Evolutionary conservation across 2,888 invertebrate species (phyloP).

Genomic region (Melinaea menophilus): DNA sequence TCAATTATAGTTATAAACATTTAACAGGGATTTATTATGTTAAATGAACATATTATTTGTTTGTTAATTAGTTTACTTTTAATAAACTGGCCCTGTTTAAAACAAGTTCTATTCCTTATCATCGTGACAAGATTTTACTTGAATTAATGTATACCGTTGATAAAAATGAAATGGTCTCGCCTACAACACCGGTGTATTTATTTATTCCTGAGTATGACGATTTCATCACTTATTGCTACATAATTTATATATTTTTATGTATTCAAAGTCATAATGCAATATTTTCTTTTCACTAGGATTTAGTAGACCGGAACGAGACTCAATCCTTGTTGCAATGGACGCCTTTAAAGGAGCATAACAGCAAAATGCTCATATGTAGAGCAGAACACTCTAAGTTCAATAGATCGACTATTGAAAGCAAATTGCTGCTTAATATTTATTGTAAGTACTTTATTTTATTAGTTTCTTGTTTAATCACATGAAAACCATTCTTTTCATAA

Average conservation of each 20-base stretch:
- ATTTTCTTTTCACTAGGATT: conserved; percentile 26
- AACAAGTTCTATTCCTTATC: too few species aligned
- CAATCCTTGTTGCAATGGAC: conserved; percentile 86
- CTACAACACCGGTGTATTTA: too few species aligned
- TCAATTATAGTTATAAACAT: too few species aligned
- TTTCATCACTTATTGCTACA: not conserved
- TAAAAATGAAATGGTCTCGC: too few species aligned
- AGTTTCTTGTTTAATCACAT: not conserved
- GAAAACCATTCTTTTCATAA: not conserved
- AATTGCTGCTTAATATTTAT: conserved; percentile 88
- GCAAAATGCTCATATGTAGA: conserved; percentile 86
- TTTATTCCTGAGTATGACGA: not conserved
- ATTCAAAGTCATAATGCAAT: conserved; percentile 8
- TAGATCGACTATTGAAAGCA: conserved; percentile 86
- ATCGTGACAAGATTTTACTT: too few species aligned
- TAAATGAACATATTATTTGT: too few species aligned
- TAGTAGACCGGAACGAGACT: conserved; percentile 88
- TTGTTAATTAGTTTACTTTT: too few species aligned
- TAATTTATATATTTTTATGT: not conserved
- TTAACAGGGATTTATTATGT: too few species aligned
- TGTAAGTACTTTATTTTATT: conserved; percentile 80
- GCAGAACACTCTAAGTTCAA: conserved; percentile 88
- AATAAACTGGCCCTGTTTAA: too few species aligned
- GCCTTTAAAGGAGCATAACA: conserved; percentile 87
- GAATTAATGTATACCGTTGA: too few species aligned